Conservation (phyloP, 2,113 vertebrate species). For the Phaetusa simplex region DNA sequence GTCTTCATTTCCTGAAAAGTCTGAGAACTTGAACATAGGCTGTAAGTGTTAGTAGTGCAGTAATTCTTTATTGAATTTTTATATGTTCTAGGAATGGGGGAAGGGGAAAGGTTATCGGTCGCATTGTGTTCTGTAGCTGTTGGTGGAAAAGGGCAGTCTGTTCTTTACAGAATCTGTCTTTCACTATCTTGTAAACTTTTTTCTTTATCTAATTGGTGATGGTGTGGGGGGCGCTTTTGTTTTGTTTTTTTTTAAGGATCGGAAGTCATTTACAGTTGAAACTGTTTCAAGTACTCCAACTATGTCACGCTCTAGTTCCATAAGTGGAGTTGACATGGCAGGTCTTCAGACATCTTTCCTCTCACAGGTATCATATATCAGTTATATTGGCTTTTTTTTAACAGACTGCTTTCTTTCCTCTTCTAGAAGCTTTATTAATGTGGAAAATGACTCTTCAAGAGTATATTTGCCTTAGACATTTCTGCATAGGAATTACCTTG, state of each 20-base stretch:
- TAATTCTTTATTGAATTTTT: background rate
- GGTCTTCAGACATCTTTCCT: constrained; percentile 86
- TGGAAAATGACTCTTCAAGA: background rate
- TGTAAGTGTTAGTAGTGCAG: background rate
- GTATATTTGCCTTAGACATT: background rate
- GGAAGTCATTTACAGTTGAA: constrained; percentile 79
- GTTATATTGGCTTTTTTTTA: background rate
- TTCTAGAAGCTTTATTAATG: background rate
- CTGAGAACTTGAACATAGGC: background rate
- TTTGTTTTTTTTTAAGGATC: constrained; percentile 75
- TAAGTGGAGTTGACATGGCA: constrained; percentile 87
- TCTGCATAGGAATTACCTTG: no score
- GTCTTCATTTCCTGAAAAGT: background rate
- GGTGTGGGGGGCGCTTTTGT: background rate
- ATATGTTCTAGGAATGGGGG: background rate
- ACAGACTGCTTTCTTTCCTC: background rate
- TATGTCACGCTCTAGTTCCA: constrained; percentile 92
- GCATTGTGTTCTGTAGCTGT: background rate
- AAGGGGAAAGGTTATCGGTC: background rate
- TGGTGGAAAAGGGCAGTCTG: background rate
- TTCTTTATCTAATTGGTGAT: background rate
- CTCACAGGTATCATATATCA: constrained; percentile 80
- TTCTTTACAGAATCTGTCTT: background rate
- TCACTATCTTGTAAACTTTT: background rate
- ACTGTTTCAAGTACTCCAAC: constrained; percentile 89